Evolutionary conservation across 1,140 invertebrate species (phyloP).

Genomic region (Chelonus insularis): DNA sequence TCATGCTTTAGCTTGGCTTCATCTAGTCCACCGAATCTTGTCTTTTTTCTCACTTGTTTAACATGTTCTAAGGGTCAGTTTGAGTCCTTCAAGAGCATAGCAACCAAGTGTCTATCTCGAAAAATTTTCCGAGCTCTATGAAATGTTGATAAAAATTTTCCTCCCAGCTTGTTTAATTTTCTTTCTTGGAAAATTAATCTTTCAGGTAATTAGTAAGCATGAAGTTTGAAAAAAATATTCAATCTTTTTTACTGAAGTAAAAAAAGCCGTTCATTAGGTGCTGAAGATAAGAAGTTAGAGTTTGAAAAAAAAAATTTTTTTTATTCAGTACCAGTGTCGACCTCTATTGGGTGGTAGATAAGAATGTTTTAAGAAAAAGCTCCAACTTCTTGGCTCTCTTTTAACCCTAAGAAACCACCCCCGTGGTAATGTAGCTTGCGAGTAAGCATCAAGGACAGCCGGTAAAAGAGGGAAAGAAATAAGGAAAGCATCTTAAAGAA

Average conservation of each 20-base stretch:
- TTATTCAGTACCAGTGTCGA: too few relatives aligned
- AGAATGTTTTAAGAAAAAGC: neutral
- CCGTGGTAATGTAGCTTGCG: slow-evolving; percentile 53
- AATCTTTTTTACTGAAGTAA: too few relatives aligned
- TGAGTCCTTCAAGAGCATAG: slow-evolving; percentile 34
- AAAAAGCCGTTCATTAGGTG: too few relatives aligned
- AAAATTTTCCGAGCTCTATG: too few relatives aligned
- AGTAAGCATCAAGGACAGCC: slow-evolving; percentile 30
- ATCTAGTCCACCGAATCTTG: slow-evolving; percentile 24
- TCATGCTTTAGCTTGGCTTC: slow-evolving; percentile 37
- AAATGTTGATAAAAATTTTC: too few relatives aligned
- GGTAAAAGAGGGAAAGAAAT: slow-evolving; percentile 48
- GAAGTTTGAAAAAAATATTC: too few relatives aligned
- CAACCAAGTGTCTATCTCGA: too few relatives aligned
- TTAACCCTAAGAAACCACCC: slow-evolving; percentile 49
- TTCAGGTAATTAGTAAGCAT: too few relatives aligned
- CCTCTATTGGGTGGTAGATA: neutral
- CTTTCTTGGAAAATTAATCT: too few relatives aligned
- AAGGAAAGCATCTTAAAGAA: slow-evolving; percentile 52
- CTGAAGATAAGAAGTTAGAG: too few relatives aligned
- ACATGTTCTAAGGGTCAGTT: slow-evolving; percentile 45
- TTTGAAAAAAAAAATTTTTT: too few relatives aligned
- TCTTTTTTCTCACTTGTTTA: slow-evolving; percentile 34
- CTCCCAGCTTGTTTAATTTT: too few relatives aligned
- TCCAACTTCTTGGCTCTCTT: neutral